Evolutionary conservation across 2,113 vertebrate genomes (phyloP).

Genomic region (Scortum barcoo): DNA sequence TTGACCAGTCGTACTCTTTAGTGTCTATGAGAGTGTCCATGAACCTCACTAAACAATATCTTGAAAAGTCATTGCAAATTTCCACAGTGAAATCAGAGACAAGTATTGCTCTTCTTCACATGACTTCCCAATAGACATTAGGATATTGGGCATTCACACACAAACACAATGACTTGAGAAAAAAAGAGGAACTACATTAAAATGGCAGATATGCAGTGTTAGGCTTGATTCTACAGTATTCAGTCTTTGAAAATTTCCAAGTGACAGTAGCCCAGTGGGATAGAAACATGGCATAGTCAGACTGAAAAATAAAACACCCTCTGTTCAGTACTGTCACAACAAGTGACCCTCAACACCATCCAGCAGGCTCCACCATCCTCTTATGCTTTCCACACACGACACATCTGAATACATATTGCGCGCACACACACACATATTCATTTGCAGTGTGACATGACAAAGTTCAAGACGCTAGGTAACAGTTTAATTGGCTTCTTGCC

Average conservation of each 20-base stretch:
- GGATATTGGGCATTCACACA: not conserved
- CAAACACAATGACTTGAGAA: not conserved
- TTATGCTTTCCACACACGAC: not conserved
- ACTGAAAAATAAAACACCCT: not conserved
- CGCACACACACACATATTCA: slow-evolving; percentile 20
- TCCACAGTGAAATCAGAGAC: not conserved
- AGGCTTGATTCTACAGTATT: not conserved
- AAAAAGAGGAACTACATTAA: not conserved
- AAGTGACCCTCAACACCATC: not conserved
- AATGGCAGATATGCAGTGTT: not conserved
- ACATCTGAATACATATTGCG: not conserved
- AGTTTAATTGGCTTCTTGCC: slow-evolving; percentile 42
- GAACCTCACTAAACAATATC: not conserved
- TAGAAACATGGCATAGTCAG: not conserved
- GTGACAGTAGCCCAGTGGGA: not conserved
- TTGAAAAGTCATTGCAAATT: not conserved
- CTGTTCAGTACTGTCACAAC: slow-evolving; percentile 25
- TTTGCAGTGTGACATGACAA: slow-evolving; percentile 19
- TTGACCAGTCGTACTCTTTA: not conserved
- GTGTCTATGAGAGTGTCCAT: not conserved
- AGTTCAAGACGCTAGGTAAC: slow-evolving; percentile 17
- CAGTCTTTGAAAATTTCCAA: not conserved
- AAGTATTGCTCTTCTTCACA: not conserved
- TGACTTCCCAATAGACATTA: not conserved
- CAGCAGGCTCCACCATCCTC: slow-evolving; percentile 9